These are phyloP conservation scores for Serranus cabrilla DNA, from an alignment of 2,797 vertebrate species.

Conservation along the genomic window DNA sequence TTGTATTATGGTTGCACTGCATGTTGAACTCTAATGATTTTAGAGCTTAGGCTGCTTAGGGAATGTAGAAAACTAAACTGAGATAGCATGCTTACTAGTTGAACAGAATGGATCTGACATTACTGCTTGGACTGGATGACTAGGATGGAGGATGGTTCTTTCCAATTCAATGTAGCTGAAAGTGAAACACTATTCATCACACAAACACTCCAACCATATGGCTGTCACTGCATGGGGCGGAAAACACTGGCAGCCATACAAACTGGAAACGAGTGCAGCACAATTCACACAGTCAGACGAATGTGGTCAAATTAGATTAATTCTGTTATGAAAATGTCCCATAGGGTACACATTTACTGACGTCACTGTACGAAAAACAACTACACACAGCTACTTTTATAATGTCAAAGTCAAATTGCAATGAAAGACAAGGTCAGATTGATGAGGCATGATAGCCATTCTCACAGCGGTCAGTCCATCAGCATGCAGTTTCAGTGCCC, in stretches of 20 bases:
- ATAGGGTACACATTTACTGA: constrained; percentile 1
- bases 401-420: constrained; percentile 10
- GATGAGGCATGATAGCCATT: neutral
- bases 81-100: neutral
- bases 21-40: neutral
- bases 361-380: neutral
- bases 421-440: neutral
- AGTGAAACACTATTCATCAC: constrained; percentile 45
- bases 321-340: constrained; percentile 5
- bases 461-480: neutral
- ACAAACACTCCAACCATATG: constrained; percentile 58
- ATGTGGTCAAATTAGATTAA: constrained; percentile 22
- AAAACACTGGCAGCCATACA: constrained; percentile 47
- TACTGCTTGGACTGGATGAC: constrained; percentile 7
- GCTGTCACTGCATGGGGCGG: constrained; percentile 50
- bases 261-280: constrained; percentile 16
- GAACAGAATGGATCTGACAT: constrained; percentile 2
- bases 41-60: neutral
- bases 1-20: neutral
- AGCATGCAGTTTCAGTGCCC: neutral
- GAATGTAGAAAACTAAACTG: neutral
- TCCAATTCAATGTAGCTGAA: constrained; percentile 12
- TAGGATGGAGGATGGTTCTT: neutral
- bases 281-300: constrained; percentile 14
- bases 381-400: neutral